Evolutionary conservation across 2,113 vertebrate genomes (phyloP).

Genomic region (Gobiocypris rarus): DNA sequence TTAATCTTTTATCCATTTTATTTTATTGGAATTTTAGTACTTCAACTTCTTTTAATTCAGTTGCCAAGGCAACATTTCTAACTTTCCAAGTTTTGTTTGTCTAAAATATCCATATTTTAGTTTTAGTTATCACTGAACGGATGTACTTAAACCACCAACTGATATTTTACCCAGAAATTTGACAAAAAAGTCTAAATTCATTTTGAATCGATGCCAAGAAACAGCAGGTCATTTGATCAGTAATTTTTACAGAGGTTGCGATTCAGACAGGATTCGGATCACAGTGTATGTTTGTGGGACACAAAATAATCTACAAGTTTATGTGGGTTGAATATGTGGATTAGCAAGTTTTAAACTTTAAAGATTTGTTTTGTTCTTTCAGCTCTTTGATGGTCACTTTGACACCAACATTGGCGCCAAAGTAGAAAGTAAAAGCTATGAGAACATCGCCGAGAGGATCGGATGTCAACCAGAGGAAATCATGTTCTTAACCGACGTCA

Average conservation of each 20-base stretch:
- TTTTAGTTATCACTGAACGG: background rate
- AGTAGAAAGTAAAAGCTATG: slow-evolving; percentile 92
- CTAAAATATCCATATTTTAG: background rate
- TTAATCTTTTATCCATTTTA: background rate
- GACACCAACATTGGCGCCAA: slow-evolving; percentile 93
- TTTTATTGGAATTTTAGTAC: background rate
- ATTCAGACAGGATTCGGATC: background rate
- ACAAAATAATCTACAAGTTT: background rate
- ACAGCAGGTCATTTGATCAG: too few relatives aligned
- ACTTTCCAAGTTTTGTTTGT: too few relatives aligned
- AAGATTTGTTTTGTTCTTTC: slow-evolving; percentile 57
- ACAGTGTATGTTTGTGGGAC: background rate
- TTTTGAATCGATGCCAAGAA: background rate
- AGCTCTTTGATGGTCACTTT: slow-evolving; percentile 96
- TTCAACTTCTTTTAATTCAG: background rate
- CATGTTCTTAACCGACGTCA: slow-evolving; percentile 91
- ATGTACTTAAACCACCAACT: background rate
- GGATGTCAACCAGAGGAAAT: slow-evolving; percentile 89
- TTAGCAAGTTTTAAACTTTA: background rate
- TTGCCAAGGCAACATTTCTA: too few relatives aligned
- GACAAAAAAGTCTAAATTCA: background rate
- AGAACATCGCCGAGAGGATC: slow-evolving; percentile 86
- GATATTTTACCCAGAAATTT: background rate
- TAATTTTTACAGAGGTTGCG: background rate
- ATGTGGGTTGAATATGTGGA: background rate